Conservation (phyloP, 2,888 invertebrate species). For the Andrena fulva region DNA sequence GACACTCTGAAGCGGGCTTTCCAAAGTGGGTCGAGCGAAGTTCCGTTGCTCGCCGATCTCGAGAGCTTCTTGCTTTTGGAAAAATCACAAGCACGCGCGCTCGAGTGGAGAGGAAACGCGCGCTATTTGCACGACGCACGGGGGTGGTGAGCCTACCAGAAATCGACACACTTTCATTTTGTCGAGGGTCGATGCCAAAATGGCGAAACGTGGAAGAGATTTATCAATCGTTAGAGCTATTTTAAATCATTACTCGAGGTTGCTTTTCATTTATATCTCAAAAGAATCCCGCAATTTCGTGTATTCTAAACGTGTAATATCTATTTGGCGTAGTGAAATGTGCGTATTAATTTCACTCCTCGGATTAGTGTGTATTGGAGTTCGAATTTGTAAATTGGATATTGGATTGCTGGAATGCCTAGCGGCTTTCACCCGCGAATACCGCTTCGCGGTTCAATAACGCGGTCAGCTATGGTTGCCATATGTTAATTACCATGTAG, state of each 20-base stretch:
- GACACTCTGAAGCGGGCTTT: not conserved
- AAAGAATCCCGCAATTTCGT: no score
- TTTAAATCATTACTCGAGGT: no score
- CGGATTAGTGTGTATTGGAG: not conserved
- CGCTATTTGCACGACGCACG: not conserved
- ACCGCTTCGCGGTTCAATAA: conserved; percentile 19
- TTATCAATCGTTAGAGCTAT: no score
- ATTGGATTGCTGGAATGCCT: conserved; percentile 46
- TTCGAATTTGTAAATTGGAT: conserved; percentile 22
- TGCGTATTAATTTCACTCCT: conserved; percentile 15
- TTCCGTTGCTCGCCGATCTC: not conserved
- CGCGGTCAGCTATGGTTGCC: conserved; percentile 21
- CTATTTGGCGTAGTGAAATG: not conserved
- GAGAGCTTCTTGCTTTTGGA: not conserved
- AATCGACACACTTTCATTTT: no score
- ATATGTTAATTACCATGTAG: not conserved
- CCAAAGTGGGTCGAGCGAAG: not conserved
- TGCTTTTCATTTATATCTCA: no score
- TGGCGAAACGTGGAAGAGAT: no score
- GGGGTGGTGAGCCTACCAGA: no score
- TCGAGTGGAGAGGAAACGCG: no score
- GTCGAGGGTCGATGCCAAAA: no score
- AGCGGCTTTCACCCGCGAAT: conserved; percentile 23
- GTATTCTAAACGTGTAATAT: no score
- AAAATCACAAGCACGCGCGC: not conserved